Base-by-base conservation (phyloP, 2,113 vertebrate genomes). In the Peromyscus californicus region DNA sequence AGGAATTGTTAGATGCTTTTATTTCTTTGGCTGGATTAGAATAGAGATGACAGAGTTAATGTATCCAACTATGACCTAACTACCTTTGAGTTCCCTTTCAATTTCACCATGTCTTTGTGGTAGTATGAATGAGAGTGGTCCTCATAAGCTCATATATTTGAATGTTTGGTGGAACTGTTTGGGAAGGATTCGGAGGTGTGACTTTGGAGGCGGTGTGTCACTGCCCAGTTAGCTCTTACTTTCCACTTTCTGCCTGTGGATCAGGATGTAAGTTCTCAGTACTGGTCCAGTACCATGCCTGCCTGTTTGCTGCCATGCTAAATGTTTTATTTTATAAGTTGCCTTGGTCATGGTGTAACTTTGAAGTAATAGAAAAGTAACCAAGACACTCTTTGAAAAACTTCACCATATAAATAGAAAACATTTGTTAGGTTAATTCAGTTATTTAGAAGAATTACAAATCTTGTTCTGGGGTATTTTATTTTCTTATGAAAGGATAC, bases 381-480 rank as follows among this genome's bases (percentile, higher is more conserved):
- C 33, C 36, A 80, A 54, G 51, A 82, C 8, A n/a, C 19, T 85
- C 33, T 96, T 85, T 33, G 65, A 57, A 93, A 22, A 92, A 75
- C 22, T n/a, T 91, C 21, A 42, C 22, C 36, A 7, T 51, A 74
- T 29, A 80, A 22, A 33, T 69, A 89, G 22, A 76, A 87, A 48
- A 65, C 13, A n/a, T 57, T 84, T 67, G 65, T 21, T 21, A 80
- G 89, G 51, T 36, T 69, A 45, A 59, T 39, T 39, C 79, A 70
- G 26, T 83, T 39, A 83, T 82, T 75, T 90, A 90, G 59, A 65
- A 78, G 80, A 33, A 48, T 33, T 89, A 16, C 17, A 69, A 84
- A 89, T n/a, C 22, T 67, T 91, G 26, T 11, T 96, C 76, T 85
- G 70, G 33, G 59, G 69, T 95, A 33, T 29, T 86, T 92, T n/a